Percentiles rank a stretch among this genome's conserved stretches.
These are phyloP conservation scores for Eolophus roseicapilla DNA, from an alignment of 2,113 vertebrate species.

Conservation along the genomic window DNA sequence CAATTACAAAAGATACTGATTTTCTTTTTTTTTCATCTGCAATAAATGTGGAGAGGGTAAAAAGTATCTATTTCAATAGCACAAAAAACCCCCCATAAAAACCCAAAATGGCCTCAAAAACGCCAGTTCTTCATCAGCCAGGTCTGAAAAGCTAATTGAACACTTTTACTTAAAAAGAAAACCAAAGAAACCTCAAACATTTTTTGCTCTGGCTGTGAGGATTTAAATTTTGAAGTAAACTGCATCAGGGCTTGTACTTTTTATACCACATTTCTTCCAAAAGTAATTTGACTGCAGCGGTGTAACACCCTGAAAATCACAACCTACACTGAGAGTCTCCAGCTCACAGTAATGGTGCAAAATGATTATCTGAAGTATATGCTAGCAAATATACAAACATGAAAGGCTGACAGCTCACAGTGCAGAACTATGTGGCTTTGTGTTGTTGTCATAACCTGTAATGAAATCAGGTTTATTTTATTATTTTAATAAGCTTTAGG, in stretches of 20 bases:
- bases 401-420: not conserved
- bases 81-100: not conserved
- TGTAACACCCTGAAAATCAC: not conserved
- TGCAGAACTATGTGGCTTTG: not conserved
- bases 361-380: not conserved
- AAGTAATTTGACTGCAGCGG: not conserved
- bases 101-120: not conserved
- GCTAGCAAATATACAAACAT: not conserved
- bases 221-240: not conserved
- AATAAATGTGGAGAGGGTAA: not conserved
- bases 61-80: not conserved
- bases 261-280: not conserved
- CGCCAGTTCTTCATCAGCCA: not conserved
- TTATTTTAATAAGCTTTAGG: not conserved
- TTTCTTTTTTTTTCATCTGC: not conserved
- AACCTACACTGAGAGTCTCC: not conserved
- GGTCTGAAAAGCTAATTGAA: not conserved
- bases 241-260: not conserved
- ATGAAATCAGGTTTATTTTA: not conserved
- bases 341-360: not conserved
- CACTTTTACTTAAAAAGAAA: not conserved
- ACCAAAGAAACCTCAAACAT: not conserved
- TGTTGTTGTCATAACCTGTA: not conserved
- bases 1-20: not conserved
- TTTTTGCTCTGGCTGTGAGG: not conserved